These are phyloP conservation scores for Chaenogobius annularis DNA, from an alignment of 2,113 vertebrate genomes.

Conservation along the genomic window DNA sequence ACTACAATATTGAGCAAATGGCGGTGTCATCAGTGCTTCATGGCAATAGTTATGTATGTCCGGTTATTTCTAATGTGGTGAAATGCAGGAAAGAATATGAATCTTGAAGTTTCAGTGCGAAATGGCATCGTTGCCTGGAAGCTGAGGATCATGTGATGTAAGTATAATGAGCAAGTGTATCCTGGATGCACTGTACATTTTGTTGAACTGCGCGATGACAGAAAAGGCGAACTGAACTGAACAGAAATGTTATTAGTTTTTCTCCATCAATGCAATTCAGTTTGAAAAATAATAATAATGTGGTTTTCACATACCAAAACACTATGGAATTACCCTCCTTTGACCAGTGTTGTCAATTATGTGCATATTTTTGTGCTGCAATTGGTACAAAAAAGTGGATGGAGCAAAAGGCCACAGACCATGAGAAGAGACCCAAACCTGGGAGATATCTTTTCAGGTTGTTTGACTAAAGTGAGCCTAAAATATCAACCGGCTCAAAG, in stretches of 20 bases:
- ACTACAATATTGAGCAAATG: neutral
- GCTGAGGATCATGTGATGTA: no score
- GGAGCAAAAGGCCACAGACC: neutral
- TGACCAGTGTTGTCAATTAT: neutral
- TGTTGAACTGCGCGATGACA: no score
- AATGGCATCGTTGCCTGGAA: no score
- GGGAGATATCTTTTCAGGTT: conserved; percentile 1
- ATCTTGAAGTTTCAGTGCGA: no score
- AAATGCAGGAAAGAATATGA: neutral
- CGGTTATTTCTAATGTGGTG: neutral
- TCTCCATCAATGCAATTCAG: neutral
- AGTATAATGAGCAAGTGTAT: neutral
- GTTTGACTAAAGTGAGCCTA: conserved; percentile 1
- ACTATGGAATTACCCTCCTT: neutral
- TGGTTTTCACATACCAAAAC: neutral
- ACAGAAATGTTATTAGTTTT: neutral
- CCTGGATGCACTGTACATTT: neutral
- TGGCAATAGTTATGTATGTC: neutral
- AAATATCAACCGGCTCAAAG: conserved; percentile 39
- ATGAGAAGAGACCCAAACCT: neutral
- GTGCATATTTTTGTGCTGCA: neutral
- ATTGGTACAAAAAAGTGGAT: neutral
- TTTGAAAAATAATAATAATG: neutral
- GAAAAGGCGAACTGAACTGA: neutral
- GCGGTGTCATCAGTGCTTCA: no score